Evolutionary conservation across 2,797 vertebrate genomes (phyloP).

Genomic region (Crypturellus tataupa): DNA sequence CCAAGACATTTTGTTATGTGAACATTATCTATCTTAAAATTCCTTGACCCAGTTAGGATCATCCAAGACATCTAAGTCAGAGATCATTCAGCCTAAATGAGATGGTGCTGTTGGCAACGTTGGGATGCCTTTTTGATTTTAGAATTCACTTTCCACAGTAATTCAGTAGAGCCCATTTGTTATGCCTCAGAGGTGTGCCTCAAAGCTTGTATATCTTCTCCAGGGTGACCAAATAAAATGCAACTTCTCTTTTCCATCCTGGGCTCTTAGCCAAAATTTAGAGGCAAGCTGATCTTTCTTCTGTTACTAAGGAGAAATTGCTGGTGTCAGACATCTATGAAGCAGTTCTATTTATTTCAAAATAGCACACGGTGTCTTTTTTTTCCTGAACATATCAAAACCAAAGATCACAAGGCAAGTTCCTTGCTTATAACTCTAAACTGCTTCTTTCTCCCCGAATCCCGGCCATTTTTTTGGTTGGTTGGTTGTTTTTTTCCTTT

Average conservation of each 20-base stretch:
- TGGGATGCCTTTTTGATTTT: not conserved
- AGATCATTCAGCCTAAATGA: not conserved
- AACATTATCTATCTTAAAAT: not conserved
- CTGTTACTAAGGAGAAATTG: not conserved
- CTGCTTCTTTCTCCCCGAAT: no score
- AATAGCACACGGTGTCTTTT: not conserved
- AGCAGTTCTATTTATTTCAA: not conserved
- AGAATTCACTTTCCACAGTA: not conserved
- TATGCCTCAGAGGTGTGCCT: not conserved
- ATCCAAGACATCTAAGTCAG: not conserved
- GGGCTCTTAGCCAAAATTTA: not conserved
- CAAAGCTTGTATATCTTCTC: not conserved
- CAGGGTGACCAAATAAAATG: not conserved
- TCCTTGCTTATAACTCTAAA: not conserved
- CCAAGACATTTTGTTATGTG: not conserved
- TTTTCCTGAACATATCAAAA: not conserved
- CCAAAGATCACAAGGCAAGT: not conserved
- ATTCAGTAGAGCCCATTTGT: not conserved
- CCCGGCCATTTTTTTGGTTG: no score
- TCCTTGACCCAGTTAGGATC: not conserved
- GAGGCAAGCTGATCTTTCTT: not conserved
- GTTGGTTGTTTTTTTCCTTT: no score
- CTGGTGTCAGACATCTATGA: not conserved
- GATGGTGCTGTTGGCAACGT: not conserved
- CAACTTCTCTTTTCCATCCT: not conserved